These are phyloP conservation scores for Sebastolobus alascanus DNA, from an alignment of 2,797 vertebrate genomes.

Conservation along the genomic window DNA sequence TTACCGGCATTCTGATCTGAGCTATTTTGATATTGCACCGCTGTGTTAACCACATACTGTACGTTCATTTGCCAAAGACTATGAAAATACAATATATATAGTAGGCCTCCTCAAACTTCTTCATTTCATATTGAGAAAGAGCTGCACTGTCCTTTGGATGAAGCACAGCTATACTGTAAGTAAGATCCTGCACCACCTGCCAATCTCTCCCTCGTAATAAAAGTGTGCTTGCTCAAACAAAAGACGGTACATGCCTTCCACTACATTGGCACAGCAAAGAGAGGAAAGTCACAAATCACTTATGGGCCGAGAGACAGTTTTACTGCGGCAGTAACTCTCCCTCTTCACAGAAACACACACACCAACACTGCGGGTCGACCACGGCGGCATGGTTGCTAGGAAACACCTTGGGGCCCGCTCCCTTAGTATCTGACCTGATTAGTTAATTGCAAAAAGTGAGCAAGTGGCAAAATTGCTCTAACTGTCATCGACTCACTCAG, in stretches of 20 bases:
- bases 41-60: conserved; percentile 18
- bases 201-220: conserved; percentile 66
- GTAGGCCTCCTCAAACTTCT: conserved; percentile 22
- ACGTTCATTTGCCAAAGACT: conserved; percentile 27
- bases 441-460: conserved; percentile 86
- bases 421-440: conserved; percentile 84
- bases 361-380: conserved; percentile 69
- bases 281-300: conserved; percentile 82
- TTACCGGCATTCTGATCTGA: conserved; percentile 15
- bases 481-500: conserved; percentile 50
- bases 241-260: conserved; percentile 56
- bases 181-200: conserved; percentile 58
- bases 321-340: conserved; percentile 83
- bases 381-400: conserved; percentile 83
- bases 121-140: conserved; percentile 22
- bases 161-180: conserved; percentile 44
- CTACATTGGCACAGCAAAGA: conserved; percentile 71
- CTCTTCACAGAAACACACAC: conserved; percentile 59
- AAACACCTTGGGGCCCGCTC: conserved; percentile 84
- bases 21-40: background rate
- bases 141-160: conserved; percentile 36
- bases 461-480: conserved; percentile 64
- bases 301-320: conserved; percentile 79
- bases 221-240: conserved; percentile 76
- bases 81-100: conserved; percentile 16